Evolutionary conservation across 2,888 invertebrate species (phyloP), one percentile per base, ranked within the genome.

Genomic region (Lingula anatina): DNA sequence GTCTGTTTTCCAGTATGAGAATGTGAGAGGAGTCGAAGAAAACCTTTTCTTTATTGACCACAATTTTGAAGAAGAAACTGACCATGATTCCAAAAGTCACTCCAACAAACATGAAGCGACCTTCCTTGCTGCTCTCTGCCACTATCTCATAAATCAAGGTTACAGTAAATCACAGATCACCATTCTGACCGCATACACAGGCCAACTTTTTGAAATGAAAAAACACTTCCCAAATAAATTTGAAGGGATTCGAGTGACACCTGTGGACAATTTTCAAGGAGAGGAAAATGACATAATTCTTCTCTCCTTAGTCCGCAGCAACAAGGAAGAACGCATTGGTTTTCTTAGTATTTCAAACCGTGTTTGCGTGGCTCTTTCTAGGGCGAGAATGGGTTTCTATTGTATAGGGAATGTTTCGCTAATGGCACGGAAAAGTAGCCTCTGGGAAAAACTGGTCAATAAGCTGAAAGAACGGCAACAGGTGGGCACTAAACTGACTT

Each of bases 231-330:
- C 55, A 43, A 9, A 12, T 15, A 9, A 12, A 9, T 31, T 31
- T 15, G 9, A 31, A 15, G 79, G 81, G 38, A 80, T 87, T 12
- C 79, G 54, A 2, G 52, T 68, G 3, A 64, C 60, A 23, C 61
- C 62, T 3, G 62, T 73, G 2, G 73, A 73, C 54, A 72, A 72
- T 46, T 73, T 58, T 44, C 74, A 74, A 51, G 74, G 74, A 7
- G 73, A 73, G 55, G 74, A 76, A 56, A 76, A 74, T 56, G 74
- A 75, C 49, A 69, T 76, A 38, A 61, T 76, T 21, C 48, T 76
- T 12, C 49, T 76, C 26, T 75, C 75, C 18, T 61, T 75, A 28
- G 75, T 76, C 1, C 53, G 76, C 39, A 73, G 70, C 51, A 75
- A 74, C 54, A 47, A 45, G 3, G 56, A 62, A 4, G 60, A 57